These are phyloP conservation scores for Alfaro cultratus DNA, from an alignment of 2,797 vertebrate genomes.

Conservation along the genomic window DNA sequence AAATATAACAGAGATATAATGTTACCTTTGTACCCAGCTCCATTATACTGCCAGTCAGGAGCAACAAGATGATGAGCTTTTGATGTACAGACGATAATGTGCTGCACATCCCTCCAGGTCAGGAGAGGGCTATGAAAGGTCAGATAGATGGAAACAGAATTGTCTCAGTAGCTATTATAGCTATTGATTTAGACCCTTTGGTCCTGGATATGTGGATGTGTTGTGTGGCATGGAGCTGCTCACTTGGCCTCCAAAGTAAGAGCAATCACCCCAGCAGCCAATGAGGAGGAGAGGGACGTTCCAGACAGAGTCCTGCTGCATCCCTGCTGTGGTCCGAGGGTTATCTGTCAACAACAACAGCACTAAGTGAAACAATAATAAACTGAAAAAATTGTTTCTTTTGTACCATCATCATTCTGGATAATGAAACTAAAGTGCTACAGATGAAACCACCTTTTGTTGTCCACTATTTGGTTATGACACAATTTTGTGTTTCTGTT, in stretches of 20 bases:
- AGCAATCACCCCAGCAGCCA: slow-evolving; percentile 95
- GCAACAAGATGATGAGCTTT: slow-evolving; percentile 87
- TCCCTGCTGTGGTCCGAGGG: slow-evolving; percentile 85
- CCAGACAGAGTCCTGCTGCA: slow-evolving; percentile 87
- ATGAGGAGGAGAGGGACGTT: slow-evolving; percentile 90
- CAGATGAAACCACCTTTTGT: not conserved
- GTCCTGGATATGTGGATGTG: slow-evolving; percentile 30
- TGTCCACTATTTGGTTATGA: not conserved
- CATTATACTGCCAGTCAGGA: slow-evolving; percentile 93
- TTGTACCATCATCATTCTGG: not conserved
- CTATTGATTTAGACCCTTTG: slow-evolving; percentile 15
- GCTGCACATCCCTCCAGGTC: slow-evolving; percentile 97
- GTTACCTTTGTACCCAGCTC: slow-evolving; percentile 92
- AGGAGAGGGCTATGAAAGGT: slow-evolving; percentile 84
- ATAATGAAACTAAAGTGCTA: not conserved
- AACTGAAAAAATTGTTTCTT: not conserved
- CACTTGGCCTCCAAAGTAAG: slow-evolving; percentile 96
- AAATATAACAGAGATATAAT: not conserved
- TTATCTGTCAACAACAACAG: slow-evolving; percentile 78
- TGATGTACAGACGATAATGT: slow-evolving; percentile 94
- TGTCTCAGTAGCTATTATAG: not conserved
- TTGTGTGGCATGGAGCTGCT: slow-evolving; percentile 52
- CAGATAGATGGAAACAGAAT: slow-evolving; percentile 35
- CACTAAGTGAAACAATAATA: not conserved
- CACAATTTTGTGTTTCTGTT: not conserved